Percentiles rank a stretch among this genome's conserved stretches.
phyloP scores from a whole-genome alignment of 2,888 invertebrate genomes.

The Pristionchus arcanus region DNA sequence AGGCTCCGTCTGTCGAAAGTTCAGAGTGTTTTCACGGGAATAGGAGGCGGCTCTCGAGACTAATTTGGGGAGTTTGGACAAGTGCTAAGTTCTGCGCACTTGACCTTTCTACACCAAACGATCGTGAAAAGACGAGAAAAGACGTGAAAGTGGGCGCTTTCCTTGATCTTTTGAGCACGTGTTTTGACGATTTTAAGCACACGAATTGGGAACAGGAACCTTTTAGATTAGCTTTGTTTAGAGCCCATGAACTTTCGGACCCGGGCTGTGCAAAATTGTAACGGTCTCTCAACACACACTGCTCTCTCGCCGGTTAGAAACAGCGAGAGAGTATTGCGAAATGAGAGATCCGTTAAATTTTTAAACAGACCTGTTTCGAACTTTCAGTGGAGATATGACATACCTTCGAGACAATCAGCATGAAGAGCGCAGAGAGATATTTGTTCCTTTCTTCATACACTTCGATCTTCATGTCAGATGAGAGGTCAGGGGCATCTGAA shows the following conservation, averaged over 20 bases:
- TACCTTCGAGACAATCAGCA: constrained; percentile 70
- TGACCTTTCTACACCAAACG: constrained; percentile 21
- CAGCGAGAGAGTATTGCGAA: too few species aligned
- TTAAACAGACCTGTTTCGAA: too few species aligned
- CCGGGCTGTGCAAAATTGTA: too few species aligned
- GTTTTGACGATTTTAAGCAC: not conserved
- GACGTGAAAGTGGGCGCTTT: not conserved
- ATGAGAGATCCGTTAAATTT: too few species aligned
- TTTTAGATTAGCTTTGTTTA: not conserved
- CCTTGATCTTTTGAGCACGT: not conserved
- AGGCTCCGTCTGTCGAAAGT: not conserved
- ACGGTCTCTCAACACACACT: too few species aligned
- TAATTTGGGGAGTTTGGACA: not conserved
- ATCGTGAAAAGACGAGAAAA: constrained; percentile 4
- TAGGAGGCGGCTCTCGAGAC: not conserved
- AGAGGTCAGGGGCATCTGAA: constrained; percentile 76
- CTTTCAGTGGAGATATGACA: constrained; percentile 27
- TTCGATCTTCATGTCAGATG: constrained; percentile 70
- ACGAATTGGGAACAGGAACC: not conserved
- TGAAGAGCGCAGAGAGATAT: constrained; percentile 75
- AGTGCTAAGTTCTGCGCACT: constrained; percentile 9
- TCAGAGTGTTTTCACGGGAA: not conserved
- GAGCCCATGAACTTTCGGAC: too few species aligned
- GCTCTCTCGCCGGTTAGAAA: too few species aligned
- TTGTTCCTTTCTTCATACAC: constrained; percentile 75